phyloP scores from a whole-genome alignment of 2,888 invertebrate species.

The Ephialtes manifestator region DNA sequence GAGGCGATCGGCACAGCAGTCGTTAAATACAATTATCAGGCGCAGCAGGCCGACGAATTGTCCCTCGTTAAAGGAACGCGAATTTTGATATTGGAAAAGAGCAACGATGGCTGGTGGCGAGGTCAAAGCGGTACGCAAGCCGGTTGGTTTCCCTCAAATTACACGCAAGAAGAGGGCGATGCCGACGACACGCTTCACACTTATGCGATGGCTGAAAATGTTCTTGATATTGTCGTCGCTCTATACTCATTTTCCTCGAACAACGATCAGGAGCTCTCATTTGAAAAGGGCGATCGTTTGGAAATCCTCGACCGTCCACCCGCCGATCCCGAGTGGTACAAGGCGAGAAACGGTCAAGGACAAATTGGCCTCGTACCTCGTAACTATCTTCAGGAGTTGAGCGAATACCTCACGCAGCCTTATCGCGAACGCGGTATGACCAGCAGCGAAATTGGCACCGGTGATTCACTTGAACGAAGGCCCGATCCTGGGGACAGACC shows the following conservation, averaged over 20 bases:
- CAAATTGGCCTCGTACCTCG: conserved; percentile 98
- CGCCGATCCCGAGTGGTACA: conserved; percentile 99
- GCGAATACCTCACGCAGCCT: conserved; percentile 95
- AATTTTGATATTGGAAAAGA: conserved; percentile 98
- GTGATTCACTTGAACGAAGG: conserved; percentile 87
- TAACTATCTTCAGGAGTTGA: conserved; percentile 97
- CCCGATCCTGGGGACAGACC: conserved; percentile 88
- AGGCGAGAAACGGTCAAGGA: conserved; percentile 97
- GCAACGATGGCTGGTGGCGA: conserved; percentile 99
- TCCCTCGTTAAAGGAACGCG: conserved; percentile 98
- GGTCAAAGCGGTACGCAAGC: conserved; percentile 92
- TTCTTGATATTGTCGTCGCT: conserved; percentile 98
- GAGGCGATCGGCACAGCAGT: conserved; percentile 95
- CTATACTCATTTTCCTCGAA: conserved; percentile 97
- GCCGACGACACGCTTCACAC: conserved; percentile 95
- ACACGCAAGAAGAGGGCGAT: conserved; percentile 97
- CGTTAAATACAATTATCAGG: conserved; percentile 98
- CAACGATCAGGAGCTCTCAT: conserved; percentile 98
- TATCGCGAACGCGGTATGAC: conserved; percentile 88
- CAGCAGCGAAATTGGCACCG: conserved; percentile 80
- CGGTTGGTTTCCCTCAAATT: conserved; percentile 99
- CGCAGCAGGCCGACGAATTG: conserved; percentile 98
- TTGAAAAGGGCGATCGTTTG: conserved; percentile 98
- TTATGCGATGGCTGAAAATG: conserved; percentile 97
- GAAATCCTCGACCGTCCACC: conserved; percentile 98